Base-by-base conservation (phyloP, 2,888 invertebrate species). In the Liodrosophila aerea region DNA sequence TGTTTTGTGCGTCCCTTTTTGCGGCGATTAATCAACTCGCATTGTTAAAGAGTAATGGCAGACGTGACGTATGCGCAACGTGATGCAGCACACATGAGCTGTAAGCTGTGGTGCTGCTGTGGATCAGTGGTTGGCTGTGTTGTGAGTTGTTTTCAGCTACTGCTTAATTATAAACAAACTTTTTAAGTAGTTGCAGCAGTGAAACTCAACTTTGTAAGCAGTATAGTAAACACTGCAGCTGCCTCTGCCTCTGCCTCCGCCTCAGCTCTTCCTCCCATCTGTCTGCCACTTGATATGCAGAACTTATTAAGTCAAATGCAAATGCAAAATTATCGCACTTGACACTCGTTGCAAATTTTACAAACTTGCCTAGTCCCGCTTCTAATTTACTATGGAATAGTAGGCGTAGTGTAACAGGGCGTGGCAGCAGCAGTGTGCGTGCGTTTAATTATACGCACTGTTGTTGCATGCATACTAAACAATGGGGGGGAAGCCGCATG, bases 281-380 rank as follows among this genome's bases (percentile, higher is more conserved):
- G 49, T 39, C 49, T 53, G 63, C 40, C 73, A 46, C 75, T 72
- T 75, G 66, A 68, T 76, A 63, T 64, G 80, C 72, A 61, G 57
- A 83, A 85, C 77, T 81, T 85, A 81, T 85, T 71, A 85, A 80
- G 81, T 77, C 75, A 84, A 81, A 85, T 85, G 86, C 74, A 84
- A 86, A 81, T 86, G 69, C 78, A 74, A 74, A 81, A 85, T 86
- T 84, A 81, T 81, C 85, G 69, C 82, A 72, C 72, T 84, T 86
- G 85, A 50, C 78, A 76, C 51, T 54, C 51, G 57, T 51, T 47
- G 37, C 45, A 60, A 73, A 71, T 73, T 74, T 71, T 57, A 40
- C 60, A 73, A n/a, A 71, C 52, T 46, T 56, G 45, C 29, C 13
- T n/a, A 15, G 3, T 22, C 3, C 22, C 22, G 22, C 22, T 22